Conservation (phyloP, 2,888 invertebrate species). For the Drosophila borborema region DNA sequence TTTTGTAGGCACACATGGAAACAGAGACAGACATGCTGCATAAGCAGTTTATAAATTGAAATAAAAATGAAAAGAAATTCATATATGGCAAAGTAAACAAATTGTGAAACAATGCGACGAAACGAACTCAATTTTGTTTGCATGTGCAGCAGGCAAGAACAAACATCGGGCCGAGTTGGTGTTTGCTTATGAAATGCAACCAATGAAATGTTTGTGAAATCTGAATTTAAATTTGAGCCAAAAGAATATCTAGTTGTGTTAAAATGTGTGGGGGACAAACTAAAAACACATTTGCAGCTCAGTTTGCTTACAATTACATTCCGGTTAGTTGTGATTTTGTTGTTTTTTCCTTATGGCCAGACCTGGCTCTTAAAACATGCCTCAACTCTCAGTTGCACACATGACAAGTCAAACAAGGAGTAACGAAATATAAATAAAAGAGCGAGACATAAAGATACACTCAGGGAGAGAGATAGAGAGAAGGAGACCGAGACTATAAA, state of each 20-base stretch:
- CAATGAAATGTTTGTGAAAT: constrained; percentile 2
- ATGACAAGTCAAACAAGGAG: constrained; percentile 27
- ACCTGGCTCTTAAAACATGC: constrained; percentile 31
- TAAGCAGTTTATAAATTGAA: constrained; percentile 23
- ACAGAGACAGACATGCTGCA: constrained; percentile 46
- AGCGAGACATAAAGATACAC: background rate
- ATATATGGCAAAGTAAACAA: constrained; percentile 49
- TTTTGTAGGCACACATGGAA: constrained; percentile 21
- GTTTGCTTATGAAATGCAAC: constrained; percentile 26
- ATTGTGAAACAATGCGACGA: constrained; percentile 33
- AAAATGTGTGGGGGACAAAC: constrained; percentile 5
- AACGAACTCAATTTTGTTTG: constrained; percentile 16
- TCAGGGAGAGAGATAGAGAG: background rate
- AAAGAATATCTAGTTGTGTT: constrained; percentile 15
- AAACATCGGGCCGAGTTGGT: constrained; percentile 2
- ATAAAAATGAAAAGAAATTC: constrained; percentile 10
- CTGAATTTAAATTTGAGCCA: constrained; percentile 2
- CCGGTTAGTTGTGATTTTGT: constrained; percentile 5
- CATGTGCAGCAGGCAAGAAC: constrained; percentile 38
- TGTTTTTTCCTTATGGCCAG: constrained; percentile 5
- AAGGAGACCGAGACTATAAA: constrained; percentile 2
- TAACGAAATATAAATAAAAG: constrained; percentile 8
- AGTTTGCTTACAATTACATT: constrained; percentile 11
- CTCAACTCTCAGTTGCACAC: constrained; percentile 19
- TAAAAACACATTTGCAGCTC: constrained; percentile 14